Evolutionary conservation across 2,888 invertebrate genomes (phyloP).

Genomic region (Leucozona laternaria): DNA sequence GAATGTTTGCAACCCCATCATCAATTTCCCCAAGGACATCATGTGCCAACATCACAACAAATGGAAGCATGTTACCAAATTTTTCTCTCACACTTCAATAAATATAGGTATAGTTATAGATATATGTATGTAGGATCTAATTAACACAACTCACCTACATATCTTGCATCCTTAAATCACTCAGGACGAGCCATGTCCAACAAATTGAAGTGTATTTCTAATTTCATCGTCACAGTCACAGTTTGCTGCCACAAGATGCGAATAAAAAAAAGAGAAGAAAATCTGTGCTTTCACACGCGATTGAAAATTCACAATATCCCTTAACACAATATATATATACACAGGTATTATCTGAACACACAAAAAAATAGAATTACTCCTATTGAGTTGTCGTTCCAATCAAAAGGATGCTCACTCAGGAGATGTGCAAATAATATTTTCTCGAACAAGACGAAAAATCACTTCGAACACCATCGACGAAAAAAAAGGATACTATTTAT

Average conservation of each 20-base stretch:
- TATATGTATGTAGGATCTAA: too few species aligned
- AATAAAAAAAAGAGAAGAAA: constrained; percentile 10
- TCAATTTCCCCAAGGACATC: constrained; percentile 22
- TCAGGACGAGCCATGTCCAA: constrained; percentile 26
- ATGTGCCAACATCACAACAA: neutral
- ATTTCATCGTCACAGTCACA: constrained; percentile 27
- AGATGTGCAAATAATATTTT: constrained; percentile 21
- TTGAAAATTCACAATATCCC: constrained; percentile 26
- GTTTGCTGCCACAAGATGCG: neutral
- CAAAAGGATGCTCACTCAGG: constrained; percentile 7
- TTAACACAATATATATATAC: constrained; percentile 1
- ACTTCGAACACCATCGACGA: neutral
- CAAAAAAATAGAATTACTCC: constrained; percentile 53
- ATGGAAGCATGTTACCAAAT: neutral
- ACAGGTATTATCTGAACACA: too few species aligned
- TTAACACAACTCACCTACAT: constrained; percentile 69
- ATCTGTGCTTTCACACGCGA: neutral
- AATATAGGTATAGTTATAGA: too few species aligned
- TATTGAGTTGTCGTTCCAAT: neutral
- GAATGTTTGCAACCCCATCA: neutral
- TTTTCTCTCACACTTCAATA: constrained; percentile 13
- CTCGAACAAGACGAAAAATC: neutral
- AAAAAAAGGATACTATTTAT: constrained; percentile 5
- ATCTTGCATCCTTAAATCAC: constrained; percentile 56
- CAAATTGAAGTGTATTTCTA: constrained; percentile 15